phyloP scores from a whole-genome alignment of 92 coral and sea anemone species.

The Micromussa lordhowensis region DNA sequence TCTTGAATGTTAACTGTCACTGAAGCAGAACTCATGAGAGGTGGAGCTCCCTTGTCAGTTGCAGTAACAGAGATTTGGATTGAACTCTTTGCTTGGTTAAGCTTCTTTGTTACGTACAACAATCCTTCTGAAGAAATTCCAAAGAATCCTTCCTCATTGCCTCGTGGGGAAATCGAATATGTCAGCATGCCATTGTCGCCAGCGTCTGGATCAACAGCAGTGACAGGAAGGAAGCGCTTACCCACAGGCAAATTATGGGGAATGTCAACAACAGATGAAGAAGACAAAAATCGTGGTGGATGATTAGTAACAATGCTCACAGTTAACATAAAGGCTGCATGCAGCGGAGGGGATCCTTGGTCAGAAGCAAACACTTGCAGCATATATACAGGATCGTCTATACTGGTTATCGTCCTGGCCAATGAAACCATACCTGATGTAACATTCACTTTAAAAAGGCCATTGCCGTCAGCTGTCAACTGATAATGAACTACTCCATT shows the following conservation, averaged over 20 bases:
- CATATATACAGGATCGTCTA: conserved; percentile 61
- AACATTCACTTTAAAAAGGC: conserved; percentile 70
- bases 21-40: conserved; percentile 68
- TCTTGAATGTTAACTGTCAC: conserved; percentile 76
- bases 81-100: conserved; percentile 69
- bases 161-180: conserved; percentile 62
- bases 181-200: conserved; percentile 75
- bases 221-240: conserved; percentile 70
- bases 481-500: conserved; percentile 88
- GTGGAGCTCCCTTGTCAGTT: conserved; percentile 81
- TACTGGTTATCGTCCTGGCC: conserved; percentile 62
- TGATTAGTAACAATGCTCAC: conserved; percentile 74
- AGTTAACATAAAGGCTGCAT: conserved; percentile 71
- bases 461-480: conserved; percentile 72
- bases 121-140: conserved; percentile 89
- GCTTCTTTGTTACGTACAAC: conserved; percentile 79
- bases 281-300: conserved; percentile 74
- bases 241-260: conserved; percentile 79
- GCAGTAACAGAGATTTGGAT: conserved; percentile 75
- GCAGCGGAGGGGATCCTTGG: conserved; percentile 88
- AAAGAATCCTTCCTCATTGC: conserved; percentile 83
- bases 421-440: conserved; percentile 84
- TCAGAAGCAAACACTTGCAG: conserved; percentile 87
- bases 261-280: conserved; percentile 66
- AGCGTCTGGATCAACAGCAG: conserved; percentile 82